Base-by-base conservation (phyloP, 2,113 vertebrate genomes). In the Semicossyphus pulcher region DNA sequence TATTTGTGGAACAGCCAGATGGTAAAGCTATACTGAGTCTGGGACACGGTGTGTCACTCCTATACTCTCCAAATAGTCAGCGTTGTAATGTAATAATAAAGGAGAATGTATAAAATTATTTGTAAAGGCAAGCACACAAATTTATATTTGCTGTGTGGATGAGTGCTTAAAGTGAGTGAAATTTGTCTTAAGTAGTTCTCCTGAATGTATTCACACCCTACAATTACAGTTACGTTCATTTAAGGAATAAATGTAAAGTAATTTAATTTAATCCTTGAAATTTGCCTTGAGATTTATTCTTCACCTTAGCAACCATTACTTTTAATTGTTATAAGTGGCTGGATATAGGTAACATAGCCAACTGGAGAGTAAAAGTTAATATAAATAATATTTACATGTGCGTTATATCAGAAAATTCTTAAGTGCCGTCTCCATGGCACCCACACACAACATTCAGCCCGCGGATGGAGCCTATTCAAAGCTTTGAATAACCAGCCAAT, bases 1-100 rank as follows among this genome's bases (percentile, higher is more conserved):
- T 89, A 90, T 92, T 90, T 92, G 59, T 87, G 81, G 90, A 85
- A 49, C 59, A 32, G 42, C 65, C 89, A 86, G 77, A 85, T 87
- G 83, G 85, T 83, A 79, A 85, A 82, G 62, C 84, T 85, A 89
- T 79, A 76, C 85, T 16, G 21, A 48, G 70, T 66, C 70, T 81
- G 52, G 75, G 75, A 84, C 71, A 58, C 4, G 0, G 37, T 64
- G 75, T 86, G 62, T 80, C 72, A 59, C 58, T 68, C 25, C 28
- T 1, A 9, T 45, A 36, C 48, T 45, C 76, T 61, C 56, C 36
- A 80, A 83, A 86, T 83, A 78, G 81, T 79, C 42, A 37, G 56
- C 73, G 72, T 49, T 67, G 64, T 81, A 63, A 76, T 75, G 20
- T 72, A 67, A 68, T 66, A 25, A 70, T 72, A 44, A 73, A 78